Evolutionary conservation across 2,797 vertebrate species (phyloP), one percentile per base, ranked within the genome.

Genomic region (Spinibarbus caldwelli): DNA sequence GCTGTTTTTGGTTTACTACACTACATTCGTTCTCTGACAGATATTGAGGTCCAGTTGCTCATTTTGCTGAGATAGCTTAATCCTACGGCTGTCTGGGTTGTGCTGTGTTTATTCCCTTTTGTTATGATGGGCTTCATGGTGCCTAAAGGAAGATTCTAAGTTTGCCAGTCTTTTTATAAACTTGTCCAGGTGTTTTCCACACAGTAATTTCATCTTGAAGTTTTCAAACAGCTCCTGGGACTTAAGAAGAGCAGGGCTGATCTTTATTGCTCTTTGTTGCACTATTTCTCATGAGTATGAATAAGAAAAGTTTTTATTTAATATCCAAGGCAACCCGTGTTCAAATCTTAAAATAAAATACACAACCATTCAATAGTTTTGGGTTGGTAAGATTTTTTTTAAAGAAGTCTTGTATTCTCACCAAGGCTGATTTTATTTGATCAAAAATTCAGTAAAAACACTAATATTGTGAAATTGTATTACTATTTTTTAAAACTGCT

Each of bases 151-250:
- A 41, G 2, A 66, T 84, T 54, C 17, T 26, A 76, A 54, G 73
- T 31, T 66, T 29, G 36, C 36, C 47, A 59, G 34, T 31, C 36
- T 54, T 76, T 83, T 77, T 77, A 64, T 47, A 64, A 82, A 73
- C 70, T 47, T 73, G 38, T 73, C 38, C 70, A 52, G 72, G 82
- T 77, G 45, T 52, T 77, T 84, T 49, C 62, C 62, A 66, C 62
- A 19, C 14, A 54, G 34, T 45, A 59, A 45, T 17, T 72, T 72
- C 21, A 47, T 47, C 41, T 49, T 73, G n/a, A 43, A 43, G 49
- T 71, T 64, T 49, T 36, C 59, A 79, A 79, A 79, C 17, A 23
- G 29, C 41, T 64, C 21, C 14, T 36, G 9, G 29, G 41, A 49
- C 21, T 73, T 59, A 29, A 29, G 19, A 45, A 80, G 38, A 47